Conservation (phyloP, 2,888 invertebrate species). For the Trissolcus japonicus region DNA sequence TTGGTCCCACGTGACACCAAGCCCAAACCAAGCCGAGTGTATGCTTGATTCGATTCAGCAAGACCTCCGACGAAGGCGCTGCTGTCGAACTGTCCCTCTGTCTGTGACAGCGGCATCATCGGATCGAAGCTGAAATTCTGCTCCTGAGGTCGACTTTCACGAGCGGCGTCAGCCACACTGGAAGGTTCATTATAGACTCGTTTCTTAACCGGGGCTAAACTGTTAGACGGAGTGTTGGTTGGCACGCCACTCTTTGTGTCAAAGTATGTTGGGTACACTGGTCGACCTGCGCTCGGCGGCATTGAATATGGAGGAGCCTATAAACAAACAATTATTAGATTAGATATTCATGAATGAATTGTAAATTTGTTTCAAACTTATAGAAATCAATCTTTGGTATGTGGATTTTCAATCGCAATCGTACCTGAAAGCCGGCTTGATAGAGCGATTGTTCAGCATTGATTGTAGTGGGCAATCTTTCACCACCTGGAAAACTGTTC, state of each 20-base stretch:
- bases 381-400: too few relatives aligned
- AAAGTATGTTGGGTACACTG: constrained; percentile 72
- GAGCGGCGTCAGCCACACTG: constrained; percentile 56
- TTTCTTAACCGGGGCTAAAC: constrained; percentile 70
- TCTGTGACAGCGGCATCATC: constrained; percentile 68
- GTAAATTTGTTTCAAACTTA: too few relatives aligned
- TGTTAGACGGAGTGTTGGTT: constrained; percentile 59
- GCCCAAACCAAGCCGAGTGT: constrained; percentile 70
- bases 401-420: too few relatives aligned
- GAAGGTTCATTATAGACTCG: constrained; percentile 70
- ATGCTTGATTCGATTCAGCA: constrained; percentile 70
- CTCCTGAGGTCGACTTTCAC: constrained; percentile 64
- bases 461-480: constrained; percentile 61
- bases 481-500: constrained; percentile 65
- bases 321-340: constrained; percentile 1
- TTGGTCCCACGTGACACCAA: constrained; percentile 68
- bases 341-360: too few relatives aligned
- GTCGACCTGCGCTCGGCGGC: constrained; percentile 68
- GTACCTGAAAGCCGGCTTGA: constrained; percentile 66
- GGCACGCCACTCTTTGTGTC: constrained; percentile 66
- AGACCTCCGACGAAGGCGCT: constrained; percentile 68
- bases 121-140: constrained; percentile 72
- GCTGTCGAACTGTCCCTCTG: constrained; percentile 69
- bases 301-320: constrained; percentile 71
- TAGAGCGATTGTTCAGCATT: constrained; percentile 66